Evolutionary conservation across 2,888 invertebrate species (phyloP).

Genomic region (Dysmachus trigonus): DNA sequence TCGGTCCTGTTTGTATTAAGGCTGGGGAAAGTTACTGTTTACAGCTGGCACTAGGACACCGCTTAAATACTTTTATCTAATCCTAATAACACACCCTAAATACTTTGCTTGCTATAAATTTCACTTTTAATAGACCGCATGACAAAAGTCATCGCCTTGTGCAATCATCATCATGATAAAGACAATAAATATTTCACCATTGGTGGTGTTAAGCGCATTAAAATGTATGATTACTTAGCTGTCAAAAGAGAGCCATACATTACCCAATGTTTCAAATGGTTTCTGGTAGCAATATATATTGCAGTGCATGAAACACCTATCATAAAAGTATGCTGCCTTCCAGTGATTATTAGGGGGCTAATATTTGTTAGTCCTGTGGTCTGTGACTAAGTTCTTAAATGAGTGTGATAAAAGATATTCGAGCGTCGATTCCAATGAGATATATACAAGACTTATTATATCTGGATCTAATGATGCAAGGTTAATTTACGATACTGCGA

Average conservation of each 20-base stretch:
- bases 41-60: neutral
- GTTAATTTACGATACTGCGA: constrained; percentile 93
- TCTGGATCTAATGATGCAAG: constrained; percentile 93
- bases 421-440: constrained; percentile 94
- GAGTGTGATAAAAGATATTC: constrained; percentile 96
- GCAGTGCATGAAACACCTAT: constrained; percentile 93
- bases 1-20: neutral
- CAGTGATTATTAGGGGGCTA: constrained; percentile 93
- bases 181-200: no score
- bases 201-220: constrained; percentile 75
- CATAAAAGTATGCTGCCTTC: constrained; percentile 88
- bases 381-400: constrained; percentile 78
- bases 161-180: no score
- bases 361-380: constrained; percentile 88
- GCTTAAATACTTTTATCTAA: neutral
- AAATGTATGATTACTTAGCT: constrained; percentile 88
- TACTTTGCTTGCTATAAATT: neutral
- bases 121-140: neutral
- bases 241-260: constrained; percentile 88
- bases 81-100: neutral
- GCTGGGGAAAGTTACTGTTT: neutral
- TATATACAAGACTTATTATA: constrained; percentile 88
- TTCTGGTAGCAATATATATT: constrained; percentile 92
- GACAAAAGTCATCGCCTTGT: no score
- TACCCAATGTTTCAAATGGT: constrained; percentile 92